Base-by-base conservation (phyloP, 2,797 vertebrate genomes). In the Leptatherina wallacei region DNA sequence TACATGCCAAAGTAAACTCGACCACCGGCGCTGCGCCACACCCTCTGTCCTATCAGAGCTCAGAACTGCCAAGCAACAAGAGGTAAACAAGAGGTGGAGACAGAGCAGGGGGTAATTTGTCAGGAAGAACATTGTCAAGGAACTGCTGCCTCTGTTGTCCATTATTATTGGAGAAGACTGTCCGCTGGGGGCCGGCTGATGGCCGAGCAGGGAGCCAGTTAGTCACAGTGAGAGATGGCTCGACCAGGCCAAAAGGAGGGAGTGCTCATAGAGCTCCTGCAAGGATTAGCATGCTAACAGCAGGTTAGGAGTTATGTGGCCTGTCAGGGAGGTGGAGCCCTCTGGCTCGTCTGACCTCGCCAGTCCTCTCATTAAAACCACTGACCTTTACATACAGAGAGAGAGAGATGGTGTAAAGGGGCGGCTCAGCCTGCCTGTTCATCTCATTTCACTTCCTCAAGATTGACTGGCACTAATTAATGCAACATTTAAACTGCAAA, bases 221-320 rank as follows among this genome's bases (percentile, higher is more conserved):
- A 92, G 88, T 91, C 90, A 85, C 84, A 86, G 87, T 88, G 92
- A 94, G 92, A 86, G 82, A 92, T 91, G 89, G 81, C 81, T 77
- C 59, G 69, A 58, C 36, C 22, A 52, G 78, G 75, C 81, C 73
- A 58, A 74, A 27, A 82, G 79, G 77, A 81, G 75, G 77, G 76
- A 79, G 71, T 10, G 69, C 73, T 77, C 42, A 10, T 47, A 65
- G 77, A 75, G 75, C 63, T 73, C 66, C 66, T 78, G 70, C 65
- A 59, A 77, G 75, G 82, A 92, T 91, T 88, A 89, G 82, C 86
- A 92, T 91, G 88, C 86, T 88, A 87, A 90, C 77, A 74, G 82
- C 74, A 61, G 82, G 76, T 72, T 56, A 59, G 81, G 84, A 88
- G 85, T 88, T 81, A 85, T 75, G 82, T 61, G 61, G 58, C 68